phyloP scores from a whole-genome alignment of 2,113 vertebrate genomes.

The Corynorhinus townsendii region DNA sequence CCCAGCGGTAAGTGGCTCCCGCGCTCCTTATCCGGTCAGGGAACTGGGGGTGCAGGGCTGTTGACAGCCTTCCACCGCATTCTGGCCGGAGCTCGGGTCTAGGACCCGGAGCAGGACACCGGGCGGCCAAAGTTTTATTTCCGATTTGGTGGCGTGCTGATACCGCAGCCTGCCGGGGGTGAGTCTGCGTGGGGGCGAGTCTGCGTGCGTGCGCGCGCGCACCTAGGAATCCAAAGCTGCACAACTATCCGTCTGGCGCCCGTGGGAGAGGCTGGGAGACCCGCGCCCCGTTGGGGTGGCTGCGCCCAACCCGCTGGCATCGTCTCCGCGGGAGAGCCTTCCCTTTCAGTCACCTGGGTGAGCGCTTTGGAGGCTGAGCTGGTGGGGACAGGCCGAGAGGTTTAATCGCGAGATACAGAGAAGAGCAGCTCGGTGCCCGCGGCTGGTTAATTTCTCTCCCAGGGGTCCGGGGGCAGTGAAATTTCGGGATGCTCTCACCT shows the following conservation, averaged over 20 bases:
- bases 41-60: neutral
- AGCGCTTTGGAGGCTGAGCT: slow-evolving; percentile 62
- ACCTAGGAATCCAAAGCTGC: slow-evolving; percentile 39
- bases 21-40: neutral
- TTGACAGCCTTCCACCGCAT: neutral
- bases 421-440: neutral
- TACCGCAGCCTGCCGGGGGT: slow-evolving; percentile 26
- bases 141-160: slow-evolving; percentile 37
- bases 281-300: neutral
- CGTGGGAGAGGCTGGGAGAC: neutral
- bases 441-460: slow-evolving; percentile 40
- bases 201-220: slow-evolving; percentile 27
- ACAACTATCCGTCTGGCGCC: neutral
- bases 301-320: neutral
- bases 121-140: slow-evolving; percentile 67
- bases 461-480: slow-evolving; percentile 44
- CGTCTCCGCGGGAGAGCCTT: neutral
- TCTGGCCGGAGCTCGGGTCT: neutral
- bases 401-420: slow-evolving; percentile 1
- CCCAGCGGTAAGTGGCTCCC: slow-evolving; percentile 60
- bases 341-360: slow-evolving; percentile 43
- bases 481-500: slow-evolving; percentile 40
- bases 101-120: neutral
- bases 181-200: slow-evolving; percentile 46
- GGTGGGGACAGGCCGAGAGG: slow-evolving; percentile 43